These are phyloP conservation scores for Xiphorhynchus elegans DNA, from an alignment of 2,113 vertebrate species.

Conservation along the genomic window DNA sequence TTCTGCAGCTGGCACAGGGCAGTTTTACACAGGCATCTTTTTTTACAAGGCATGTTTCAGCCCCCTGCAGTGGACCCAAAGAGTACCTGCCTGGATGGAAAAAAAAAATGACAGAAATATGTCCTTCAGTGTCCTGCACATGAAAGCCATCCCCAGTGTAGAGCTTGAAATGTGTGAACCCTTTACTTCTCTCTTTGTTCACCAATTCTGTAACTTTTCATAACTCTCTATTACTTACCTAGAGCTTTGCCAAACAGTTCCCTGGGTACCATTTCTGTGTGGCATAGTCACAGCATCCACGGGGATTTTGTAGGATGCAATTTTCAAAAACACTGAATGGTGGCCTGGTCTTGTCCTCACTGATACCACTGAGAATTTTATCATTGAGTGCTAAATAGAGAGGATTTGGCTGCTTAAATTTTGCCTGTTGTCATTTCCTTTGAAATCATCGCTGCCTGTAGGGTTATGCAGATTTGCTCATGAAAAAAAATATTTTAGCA, in stretches of 20 bases:
- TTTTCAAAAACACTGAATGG: background rate
- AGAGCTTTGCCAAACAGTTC: background rate
- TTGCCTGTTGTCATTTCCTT: background rate
- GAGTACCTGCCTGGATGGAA: background rate
- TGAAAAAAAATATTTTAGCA: background rate
- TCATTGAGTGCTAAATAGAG: background rate
- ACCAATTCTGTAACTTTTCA: background rate
- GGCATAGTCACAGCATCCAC: too few relatives aligned
- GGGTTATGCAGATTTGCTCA: background rate
- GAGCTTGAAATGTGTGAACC: background rate
- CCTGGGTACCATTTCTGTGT: background rate
- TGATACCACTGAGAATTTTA: background rate
- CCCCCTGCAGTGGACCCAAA: accelerated
- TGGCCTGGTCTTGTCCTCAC: background rate
- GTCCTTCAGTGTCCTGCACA: background rate
- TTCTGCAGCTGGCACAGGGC: background rate
- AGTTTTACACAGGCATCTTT: background rate
- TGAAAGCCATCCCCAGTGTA: background rate
- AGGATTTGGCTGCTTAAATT: background rate
- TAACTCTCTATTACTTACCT: accelerated
- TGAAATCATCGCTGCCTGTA: background rate
- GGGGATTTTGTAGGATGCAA: background rate
- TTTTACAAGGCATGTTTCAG: background rate
- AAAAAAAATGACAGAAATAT: background rate
- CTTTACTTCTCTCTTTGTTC: background rate